Base-by-base conservation (phyloP, 2,797 vertebrate genomes). In the Pseudotriccus pelzelni region DNA sequence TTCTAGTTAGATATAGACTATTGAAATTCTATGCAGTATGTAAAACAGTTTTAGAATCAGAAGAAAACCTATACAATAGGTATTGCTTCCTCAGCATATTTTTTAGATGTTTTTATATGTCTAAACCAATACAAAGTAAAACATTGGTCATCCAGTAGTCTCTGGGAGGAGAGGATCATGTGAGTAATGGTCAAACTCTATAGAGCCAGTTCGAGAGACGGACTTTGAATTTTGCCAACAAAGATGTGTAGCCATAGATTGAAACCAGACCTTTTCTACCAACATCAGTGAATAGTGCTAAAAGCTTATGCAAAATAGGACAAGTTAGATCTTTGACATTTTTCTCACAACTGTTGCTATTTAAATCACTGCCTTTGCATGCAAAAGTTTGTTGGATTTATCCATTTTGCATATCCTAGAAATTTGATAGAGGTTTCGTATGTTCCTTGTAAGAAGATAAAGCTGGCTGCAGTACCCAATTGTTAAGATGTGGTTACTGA, bases 341-440 rank as follows among this genome's bases (percentile, higher is more conserved):
- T 89, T 90, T 49, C 92, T 97, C 58, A 83, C 68, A 92, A n/a
- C 13, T 62, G 22, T 50, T 89, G 22, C 43, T 87, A 85, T 93
- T 84, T 58, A 92, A 83, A 72, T 73, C 78, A 14, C 69, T 75
- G 75, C 25, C 10, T 95, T 87, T 83, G 36, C 41, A 11, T 74
- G 46, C 25, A 74, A 6, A 47, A 15, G 5, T 80, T 87, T 75
- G 44, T 64, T 70, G 53, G 8, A 46, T 77, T 87, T n/a, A 85
- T 83, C 50, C 53, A 47, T 87, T 90, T 70, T 85, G 27, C 64
- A 41, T 62, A 36, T 70, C 36, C 22, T 92, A 50, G 68, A 82
- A 90, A 92, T 93, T 18, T 87, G 68, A 50, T 74, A 46, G 59
- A 79, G 24, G 9, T 82, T 74, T 88, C 32, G 3, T 55, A 15